Base-by-base conservation (phyloP, 1,140 invertebrate species). In the Heliothis virescens region DNA sequence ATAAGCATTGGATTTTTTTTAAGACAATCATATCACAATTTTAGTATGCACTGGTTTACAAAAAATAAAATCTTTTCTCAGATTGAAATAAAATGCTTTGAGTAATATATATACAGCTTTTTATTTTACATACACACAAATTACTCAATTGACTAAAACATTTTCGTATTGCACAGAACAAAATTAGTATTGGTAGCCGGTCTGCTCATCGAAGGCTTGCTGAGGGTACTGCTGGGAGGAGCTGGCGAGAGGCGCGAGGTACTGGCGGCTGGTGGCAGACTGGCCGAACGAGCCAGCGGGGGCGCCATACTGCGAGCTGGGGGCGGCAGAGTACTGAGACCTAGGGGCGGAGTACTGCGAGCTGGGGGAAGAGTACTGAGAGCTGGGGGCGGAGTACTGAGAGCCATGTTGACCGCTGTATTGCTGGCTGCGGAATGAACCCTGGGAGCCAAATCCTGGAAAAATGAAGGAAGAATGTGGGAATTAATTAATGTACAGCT, bases 151-250 rank as follows among this genome's bases (percentile, higher is more conserved):
- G 48, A 71, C 67, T 71, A 71, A 21, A 15, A 50, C 41, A 48
- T 15, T 18, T 67, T 34, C 50, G 18, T 59, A 74, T 78, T 55
- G 59, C 72, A 82, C 77, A 71, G 2, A 18, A 41, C 4, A 41
- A 12, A 72, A 18, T 82, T 87, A 94, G 77, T 94, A 94, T 12
- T 88, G 85, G 80, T 94, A 94, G 62, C 93, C 93, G 21, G 91
- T 92, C 65, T 92, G 65, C 71, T 92, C 91, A 47, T 94, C 91
- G 74, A 94, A 94, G 41, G 83, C 75, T 73, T 94, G 93, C 63
- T 94, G 92, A 62, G 93, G 91, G 41, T 81, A 80, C 53, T 88
- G 87, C 71, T 94, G 88, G 79, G 83, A 84, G 47, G 84, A 77
- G 60, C 88, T 89, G 34, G 83, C 65, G 21, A 87, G 89, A 2